These are phyloP conservation scores for Eurystomus glaucurus DNA, from an alignment of 2,797 vertebrate genomes.

Conservation along the genomic window DNA sequence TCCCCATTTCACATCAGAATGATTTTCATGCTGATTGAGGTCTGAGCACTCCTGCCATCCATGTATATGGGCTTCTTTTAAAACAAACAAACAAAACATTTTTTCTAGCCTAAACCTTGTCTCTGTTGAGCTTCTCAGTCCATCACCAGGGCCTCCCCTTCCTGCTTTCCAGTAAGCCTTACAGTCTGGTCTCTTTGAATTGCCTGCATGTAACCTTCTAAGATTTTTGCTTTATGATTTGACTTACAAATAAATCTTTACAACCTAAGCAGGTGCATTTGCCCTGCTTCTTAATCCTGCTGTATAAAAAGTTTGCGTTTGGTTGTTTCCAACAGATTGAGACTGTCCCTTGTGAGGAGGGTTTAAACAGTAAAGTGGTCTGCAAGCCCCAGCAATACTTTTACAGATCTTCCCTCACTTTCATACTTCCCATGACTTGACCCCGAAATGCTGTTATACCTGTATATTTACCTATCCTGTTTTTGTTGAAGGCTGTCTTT, in stretches of 20 bases:
- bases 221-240: not conserved
- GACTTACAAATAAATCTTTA: not conserved
- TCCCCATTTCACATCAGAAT: not conserved
- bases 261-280: not conserved
- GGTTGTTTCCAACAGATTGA: not conserved
- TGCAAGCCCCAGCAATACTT: not conserved
- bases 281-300: not conserved
- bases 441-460: not conserved
- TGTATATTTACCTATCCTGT: not conserved
- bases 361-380: not conserved
- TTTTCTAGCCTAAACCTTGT: not conserved
- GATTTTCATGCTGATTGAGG: not conserved
- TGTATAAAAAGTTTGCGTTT: not conserved
- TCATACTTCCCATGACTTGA: not conserved
- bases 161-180: not conserved
- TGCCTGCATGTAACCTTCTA: not conserved
- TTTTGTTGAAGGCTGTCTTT: not conserved
- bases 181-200: not conserved
- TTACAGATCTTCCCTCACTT: not conserved
- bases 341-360: not conserved
- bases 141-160: not conserved
- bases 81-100: not conserved
- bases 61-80: not conserved
- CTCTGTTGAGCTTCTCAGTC: not conserved
- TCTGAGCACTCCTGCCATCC: not conserved